Evolutionary conservation across 2,797 vertebrate species (phyloP), one percentile per base, ranked within the genome.

Genomic region (Astyanax mexicanus): DNA sequence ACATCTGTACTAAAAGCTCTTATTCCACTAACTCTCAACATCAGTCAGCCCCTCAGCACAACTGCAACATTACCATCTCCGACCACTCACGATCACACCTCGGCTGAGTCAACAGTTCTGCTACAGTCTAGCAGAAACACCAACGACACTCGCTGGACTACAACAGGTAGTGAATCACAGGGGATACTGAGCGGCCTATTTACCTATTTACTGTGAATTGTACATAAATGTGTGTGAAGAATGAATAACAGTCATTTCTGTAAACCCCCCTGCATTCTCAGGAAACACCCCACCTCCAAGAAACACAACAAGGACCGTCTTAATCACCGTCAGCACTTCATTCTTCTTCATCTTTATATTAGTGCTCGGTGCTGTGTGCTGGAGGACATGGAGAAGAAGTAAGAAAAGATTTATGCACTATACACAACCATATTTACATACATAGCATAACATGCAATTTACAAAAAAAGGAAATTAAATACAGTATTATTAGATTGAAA

Each of bases 21-120:
- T 29, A 9, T 66, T 27, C 62, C 62, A 47, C 47, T 66, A 66
- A 47, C 62, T 47, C 62, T 66, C 15, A 66, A 29, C 62, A 47
- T 66, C 13, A 66, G 7, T 3, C 3, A 27, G 4, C 17, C 1
- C 1, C 10, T 44, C 42, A 10, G 23, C 42, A 17, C 42, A 23
- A 66, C 5, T 8, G 23, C 38, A 17, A 27, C 19, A 23, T 11
- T 23, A 5, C 15, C 61, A 17, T 17, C 42, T 12, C 13, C 13
- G 1, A 66, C 12, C 23, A 1, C 40, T 12, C 23, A 13, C 38
- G 45, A 3, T 29, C 12, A 13, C 38, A 65, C 42, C 23, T 3
- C 8, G 4, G 25, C n/a, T 27, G 23, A 47, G 23, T 10, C 25
- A 9, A 9, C 17, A 9, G 66, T 8, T 66, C 37, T 5, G 19